Evolutionary conservation across 2,888 invertebrate genomes (phyloP).

Genomic region (Allygus modestus): DNA sequence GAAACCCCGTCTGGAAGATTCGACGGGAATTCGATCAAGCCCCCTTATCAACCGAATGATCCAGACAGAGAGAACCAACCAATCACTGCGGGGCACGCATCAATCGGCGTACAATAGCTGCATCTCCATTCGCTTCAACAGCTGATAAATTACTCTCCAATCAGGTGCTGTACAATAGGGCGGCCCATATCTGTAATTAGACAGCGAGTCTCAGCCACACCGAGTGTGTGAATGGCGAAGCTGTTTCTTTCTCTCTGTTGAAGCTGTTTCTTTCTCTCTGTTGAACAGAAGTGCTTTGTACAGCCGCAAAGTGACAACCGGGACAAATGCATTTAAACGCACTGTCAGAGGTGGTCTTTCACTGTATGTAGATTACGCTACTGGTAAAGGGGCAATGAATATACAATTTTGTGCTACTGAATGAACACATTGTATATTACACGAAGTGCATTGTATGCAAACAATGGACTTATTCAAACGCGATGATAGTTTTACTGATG

Average conservation of each 20-base stretch:
- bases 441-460: no score
- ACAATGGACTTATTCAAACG: no score
- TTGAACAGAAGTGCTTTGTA: background rate
- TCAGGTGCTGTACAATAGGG: constrained; percentile 3
- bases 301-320: background rate
- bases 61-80: background rate
- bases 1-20: no score
- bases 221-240: background rate
- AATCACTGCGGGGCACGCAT: constrained; percentile 13
- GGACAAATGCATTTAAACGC: background rate
- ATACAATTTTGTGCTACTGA: no score
- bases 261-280: background rate
- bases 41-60: background rate
- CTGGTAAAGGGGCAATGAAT: no score
- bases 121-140: background rate
- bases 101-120: constrained; percentile 9
- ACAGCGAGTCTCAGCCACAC: background rate
- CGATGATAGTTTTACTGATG: no score
- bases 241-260: background rate
- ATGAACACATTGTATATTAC: no score
- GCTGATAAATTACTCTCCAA: background rate
- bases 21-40: background rate
- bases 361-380: no score
- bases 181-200: constrained; percentile 13
- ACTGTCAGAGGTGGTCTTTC: no score